Conservation (phyloP, 2,888 invertebrate species). For the Aphrophora alni region DNA sequence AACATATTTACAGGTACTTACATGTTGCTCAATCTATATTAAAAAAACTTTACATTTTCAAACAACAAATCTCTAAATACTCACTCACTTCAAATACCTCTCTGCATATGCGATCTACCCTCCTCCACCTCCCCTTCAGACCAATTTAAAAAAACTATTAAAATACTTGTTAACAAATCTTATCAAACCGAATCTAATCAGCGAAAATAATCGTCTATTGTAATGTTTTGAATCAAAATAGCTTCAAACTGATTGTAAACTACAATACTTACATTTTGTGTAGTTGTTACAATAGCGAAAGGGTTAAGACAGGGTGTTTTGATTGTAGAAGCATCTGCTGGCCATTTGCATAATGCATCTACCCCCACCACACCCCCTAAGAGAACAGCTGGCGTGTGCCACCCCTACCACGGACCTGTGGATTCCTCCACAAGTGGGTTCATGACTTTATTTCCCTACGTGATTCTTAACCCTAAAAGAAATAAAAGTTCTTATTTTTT, state of each 20-base stretch:
- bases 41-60: no score
- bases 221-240: neutral
- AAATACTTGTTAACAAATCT: neutral
- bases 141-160: neutral
- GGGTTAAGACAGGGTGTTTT: neutral
- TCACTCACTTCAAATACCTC: no score
- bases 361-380: neutral
- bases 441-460: neutral
- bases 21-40: no score
- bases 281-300: neutral
- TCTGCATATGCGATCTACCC: no score
- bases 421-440: neutral
- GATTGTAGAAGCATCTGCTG: neutral
- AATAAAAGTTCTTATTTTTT: neutral
- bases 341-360: neutral
- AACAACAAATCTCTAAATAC: no score
- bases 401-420: neutral
- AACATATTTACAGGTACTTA: no score
- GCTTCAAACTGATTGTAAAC: neutral
- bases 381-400: neutral
- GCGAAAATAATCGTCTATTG: neutral
- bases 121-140: neutral
- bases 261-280: neutral
- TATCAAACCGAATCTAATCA: neutral
- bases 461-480: neutral